Evolutionary conservation across 1,140 invertebrate genomes (phyloP).

Genomic region (Doryteuthis pealeii): DNA sequence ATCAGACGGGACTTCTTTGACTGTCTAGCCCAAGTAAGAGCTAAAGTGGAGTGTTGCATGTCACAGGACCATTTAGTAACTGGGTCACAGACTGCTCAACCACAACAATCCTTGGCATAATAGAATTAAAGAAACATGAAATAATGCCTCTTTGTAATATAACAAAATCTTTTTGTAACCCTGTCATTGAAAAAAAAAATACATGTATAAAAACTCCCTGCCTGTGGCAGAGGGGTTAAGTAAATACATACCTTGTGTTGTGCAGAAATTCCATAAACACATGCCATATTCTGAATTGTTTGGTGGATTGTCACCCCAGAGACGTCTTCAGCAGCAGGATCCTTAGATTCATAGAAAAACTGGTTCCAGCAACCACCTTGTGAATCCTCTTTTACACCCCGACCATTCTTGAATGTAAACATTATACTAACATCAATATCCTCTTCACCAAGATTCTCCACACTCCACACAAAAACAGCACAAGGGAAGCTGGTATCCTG

Average conservation of each 20-base stretch:
- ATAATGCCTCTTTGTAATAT: no score
- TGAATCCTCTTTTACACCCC: conserved; percentile 70
- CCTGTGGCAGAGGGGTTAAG: no score
- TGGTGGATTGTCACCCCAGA: conserved; percentile 77
- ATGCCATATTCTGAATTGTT: conserved; percentile 63
- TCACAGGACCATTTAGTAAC: no score
- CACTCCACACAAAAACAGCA: conserved; percentile 84
- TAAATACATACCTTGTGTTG: conserved; percentile 41
- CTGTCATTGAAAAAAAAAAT: no score
- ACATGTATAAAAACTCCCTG: no score
- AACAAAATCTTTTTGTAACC: no score
- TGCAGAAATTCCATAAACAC: conserved; percentile 56
- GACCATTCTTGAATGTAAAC: conserved; percentile 88
- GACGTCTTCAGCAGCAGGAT: conserved; percentile 40
- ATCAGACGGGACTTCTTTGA: no score
- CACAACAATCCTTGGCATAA: no score
- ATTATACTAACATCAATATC: conserved; percentile 77
- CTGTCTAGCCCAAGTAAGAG: no score
- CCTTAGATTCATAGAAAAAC: conserved; percentile 65
- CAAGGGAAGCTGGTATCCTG: conserved; percentile 84
- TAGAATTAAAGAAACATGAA: no score
- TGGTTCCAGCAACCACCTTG: conserved; percentile 68
- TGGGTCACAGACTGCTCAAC: no score
- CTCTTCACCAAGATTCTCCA: conserved; percentile 74
- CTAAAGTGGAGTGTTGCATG: no score